Evolutionary conservation across 2,797 vertebrate genomes (phyloP), one percentile per base, ranked within the genome.

Genomic region (Enteromius fasciolatus): DNA sequence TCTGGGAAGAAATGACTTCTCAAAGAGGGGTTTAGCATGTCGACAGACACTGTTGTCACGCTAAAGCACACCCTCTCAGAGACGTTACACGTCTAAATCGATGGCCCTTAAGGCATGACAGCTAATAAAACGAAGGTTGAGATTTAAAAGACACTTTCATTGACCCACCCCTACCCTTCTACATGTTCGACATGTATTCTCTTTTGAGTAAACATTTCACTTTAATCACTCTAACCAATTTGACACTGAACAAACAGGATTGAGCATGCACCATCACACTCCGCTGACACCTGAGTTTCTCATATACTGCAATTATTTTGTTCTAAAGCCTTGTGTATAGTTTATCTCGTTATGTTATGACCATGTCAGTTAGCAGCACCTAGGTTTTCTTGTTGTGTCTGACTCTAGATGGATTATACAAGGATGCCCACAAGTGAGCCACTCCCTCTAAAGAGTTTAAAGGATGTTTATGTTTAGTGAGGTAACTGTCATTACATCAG

Each of bases 381-480:
- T 6, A 69, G 36, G 15, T 23, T 46, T 59, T 80, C 15, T 76
- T 63, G 54, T 80, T 80, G 23, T 72, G 67, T 61, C 50, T 70
- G n/a, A 25, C n/a, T 69, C 23, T 0, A 36, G 33, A 59, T 61
- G 48, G 67, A 72, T 80, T 72, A 72, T 28, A 63, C 54, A 61
- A 81, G n/a, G 46, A 41, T 44, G 15, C 20, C 7, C 18, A 12
- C 50, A 64, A 11, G 52, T 12, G 25, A 73, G 31, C 5, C 69
- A 39, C 69, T 81, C 41, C 44, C 41, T 52, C 39, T 12, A 23
- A 79, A 79, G 28, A 50, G 68, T 36, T n/a, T 81, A 50, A 61
- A 39, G 31, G n/a, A 82, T 82, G 80, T 81, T 75, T 75, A 80
- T 23, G 31, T 75, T 82, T 36, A 20, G 31, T 75, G 70, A 82